Conservation (phyloP, 2,888 invertebrate genomes). For the Drosophila sordidapex region DNA sequence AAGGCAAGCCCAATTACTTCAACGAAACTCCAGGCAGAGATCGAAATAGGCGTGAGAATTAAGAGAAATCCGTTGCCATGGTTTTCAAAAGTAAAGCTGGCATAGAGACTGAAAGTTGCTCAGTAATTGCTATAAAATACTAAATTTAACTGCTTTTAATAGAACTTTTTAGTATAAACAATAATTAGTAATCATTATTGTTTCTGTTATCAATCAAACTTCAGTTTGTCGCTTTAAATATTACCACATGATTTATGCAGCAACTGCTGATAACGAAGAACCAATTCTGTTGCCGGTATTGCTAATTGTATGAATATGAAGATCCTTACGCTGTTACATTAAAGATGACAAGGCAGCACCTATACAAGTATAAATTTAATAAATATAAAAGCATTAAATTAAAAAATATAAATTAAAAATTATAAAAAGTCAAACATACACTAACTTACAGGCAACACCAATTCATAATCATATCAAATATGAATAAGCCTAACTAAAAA, state of each 20-base stretch:
- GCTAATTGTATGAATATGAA: background rate
- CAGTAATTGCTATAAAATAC: background rate
- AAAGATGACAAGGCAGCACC: background rate
- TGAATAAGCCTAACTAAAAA: background rate
- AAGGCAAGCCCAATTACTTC: conserved; percentile 7
- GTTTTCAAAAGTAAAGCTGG: background rate
- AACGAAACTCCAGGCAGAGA: background rate
- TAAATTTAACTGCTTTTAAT: background rate
- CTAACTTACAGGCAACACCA: background rate
- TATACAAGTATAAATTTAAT: background rate
- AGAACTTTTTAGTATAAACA: background rate
- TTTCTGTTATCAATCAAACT: background rate
- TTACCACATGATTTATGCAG: background rate
- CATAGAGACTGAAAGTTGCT: background rate
- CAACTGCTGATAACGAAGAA: background rate
- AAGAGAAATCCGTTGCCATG: background rate
- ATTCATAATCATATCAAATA: background rate
- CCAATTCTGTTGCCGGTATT: background rate
- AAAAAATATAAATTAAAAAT: background rate
- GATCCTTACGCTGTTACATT: background rate
- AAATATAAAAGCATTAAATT: background rate
- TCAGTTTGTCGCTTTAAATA: background rate
- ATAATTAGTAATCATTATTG: background rate
- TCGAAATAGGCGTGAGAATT: conserved; percentile 21
- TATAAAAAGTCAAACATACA: background rate